These are phyloP conservation scores for Galerucella calmariensis DNA, from an alignment of 2,888 invertebrate species.

Conservation along the genomic window DNA sequence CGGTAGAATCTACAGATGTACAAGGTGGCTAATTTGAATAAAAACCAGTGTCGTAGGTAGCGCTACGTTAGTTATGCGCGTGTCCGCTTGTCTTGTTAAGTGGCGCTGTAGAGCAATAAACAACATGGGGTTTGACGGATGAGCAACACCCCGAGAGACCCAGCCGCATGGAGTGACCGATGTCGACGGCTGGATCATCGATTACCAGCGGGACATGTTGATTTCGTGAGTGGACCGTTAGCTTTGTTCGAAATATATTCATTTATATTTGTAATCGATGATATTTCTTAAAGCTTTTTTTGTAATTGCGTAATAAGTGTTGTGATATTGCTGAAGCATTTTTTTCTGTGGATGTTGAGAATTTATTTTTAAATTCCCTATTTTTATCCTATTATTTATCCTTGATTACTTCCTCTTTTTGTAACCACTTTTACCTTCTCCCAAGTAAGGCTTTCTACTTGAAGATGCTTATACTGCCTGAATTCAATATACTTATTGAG, in stretches of 20 bases:
- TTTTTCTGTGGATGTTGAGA: no score
- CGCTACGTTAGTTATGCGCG: slow-evolving; percentile 59
- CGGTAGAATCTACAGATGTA: slow-evolving; percentile 58
- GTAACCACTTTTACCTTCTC: no score
- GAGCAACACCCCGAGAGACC: slow-evolving; percentile 47
- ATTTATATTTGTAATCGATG: neutral
- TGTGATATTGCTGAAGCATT: no score
- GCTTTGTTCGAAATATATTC: neutral
- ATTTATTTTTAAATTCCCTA: no score
- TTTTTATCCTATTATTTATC: no score
- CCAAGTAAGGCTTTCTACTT: no score
- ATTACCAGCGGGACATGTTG: slow-evolving; percentile 54
- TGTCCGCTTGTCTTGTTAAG: slow-evolving; percentile 58
- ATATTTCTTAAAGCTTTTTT: neutral
- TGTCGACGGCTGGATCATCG: slow-evolving; percentile 51
- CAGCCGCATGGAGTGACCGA: slow-evolving; percentile 37
- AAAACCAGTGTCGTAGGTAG: slow-evolving; percentile 60
- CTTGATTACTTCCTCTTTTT: no score
- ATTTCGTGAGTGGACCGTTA: slow-evolving; percentile 34
- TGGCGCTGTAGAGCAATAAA: slow-evolving; percentile 58
- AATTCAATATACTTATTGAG: no score
- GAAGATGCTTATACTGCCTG: no score
- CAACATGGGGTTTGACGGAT: slow-evolving; percentile 60
- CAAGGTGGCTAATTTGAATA: slow-evolving; percentile 59
- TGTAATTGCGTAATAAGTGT: no score